These are phyloP conservation scores for Drosophila glabriapex DNA, from an alignment of 2,888 invertebrate genomes.

Conservation along the genomic window DNA sequence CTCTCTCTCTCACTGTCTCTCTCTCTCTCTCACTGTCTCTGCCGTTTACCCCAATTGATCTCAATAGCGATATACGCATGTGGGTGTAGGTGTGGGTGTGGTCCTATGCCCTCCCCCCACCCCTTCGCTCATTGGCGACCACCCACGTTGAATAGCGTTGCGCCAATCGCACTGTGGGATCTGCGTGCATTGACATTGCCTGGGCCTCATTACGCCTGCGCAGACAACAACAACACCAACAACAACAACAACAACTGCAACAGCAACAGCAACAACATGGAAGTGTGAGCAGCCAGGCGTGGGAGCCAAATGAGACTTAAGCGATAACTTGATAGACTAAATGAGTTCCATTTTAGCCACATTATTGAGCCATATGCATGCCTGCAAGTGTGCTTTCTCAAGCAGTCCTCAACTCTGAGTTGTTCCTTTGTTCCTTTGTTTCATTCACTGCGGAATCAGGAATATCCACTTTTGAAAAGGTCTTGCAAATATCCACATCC, in stretches of 20 bases:
- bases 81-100: conserved; percentile 59
- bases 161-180: conserved; percentile 69
- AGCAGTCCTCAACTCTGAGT: conserved; percentile 1
- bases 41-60: conserved; percentile 43
- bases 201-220: conserved; percentile 81
- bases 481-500: conserved; percentile 7
- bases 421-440: conserved; percentile 32
- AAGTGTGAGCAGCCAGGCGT: conserved; percentile 49
- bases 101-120: not conserved
- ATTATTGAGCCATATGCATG: conserved; percentile 67
- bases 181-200: conserved; percentile 76
- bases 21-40: conserved; percentile 9
- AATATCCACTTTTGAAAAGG: conserved; percentile 9
- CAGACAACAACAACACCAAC: conserved; percentile 50
- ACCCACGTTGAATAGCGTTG: conserved; percentile 61
- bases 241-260: conserved; percentile 30
- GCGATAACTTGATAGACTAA: conserved; percentile 71
- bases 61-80: conserved; percentile 28
- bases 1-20: conserved; percentile 7
- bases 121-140: conserved; percentile 49
- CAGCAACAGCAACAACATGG: conserved; percentile 4
- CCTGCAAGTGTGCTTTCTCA: conserved; percentile 13
- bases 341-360: conserved; percentile 55
- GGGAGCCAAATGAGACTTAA: conserved; percentile 54
- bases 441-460: not conserved